These are phyloP conservation scores for Anthonomus grandis DNA, from an alignment of 1,140 invertebrate species.

Conservation along the genomic window DNA sequence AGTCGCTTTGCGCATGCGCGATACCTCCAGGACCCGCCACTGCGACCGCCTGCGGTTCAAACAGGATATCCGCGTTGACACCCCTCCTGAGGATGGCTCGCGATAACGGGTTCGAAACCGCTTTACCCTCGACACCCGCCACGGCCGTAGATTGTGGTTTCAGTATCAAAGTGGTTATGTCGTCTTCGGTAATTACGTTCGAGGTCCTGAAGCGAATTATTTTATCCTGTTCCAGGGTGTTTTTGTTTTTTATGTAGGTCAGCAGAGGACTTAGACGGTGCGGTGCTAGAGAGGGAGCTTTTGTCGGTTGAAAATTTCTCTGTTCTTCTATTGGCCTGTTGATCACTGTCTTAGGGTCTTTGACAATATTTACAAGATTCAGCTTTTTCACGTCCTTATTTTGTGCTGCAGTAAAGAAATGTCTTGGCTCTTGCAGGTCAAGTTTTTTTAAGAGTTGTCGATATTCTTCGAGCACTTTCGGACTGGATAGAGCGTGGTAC, in stretches of 20 bases:
- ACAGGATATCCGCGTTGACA: slow-evolving; percentile 55
- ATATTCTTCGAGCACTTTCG: slow-evolving; percentile 8
- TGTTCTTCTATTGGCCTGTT: too few species aligned
- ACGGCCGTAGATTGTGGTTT: slow-evolving; percentile 61
- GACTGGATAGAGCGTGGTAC: not conserved
- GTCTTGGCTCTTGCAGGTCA: not conserved
- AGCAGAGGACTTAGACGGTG: slow-evolving; percentile 37
- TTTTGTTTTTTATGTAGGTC: slow-evolving; percentile 37
- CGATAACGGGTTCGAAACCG: slow-evolving; percentile 65
- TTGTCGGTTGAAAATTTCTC: slow-evolving; percentile 4
- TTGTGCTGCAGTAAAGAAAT: not conserved
- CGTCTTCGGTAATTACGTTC: slow-evolving; percentile 35
- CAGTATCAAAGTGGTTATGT: slow-evolving; percentile 54
- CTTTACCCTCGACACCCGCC: slow-evolving; percentile 60
- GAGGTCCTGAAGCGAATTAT: slow-evolving; percentile 34
- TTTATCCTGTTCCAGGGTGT: slow-evolving; percentile 31
- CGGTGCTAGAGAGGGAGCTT: slow-evolving; percentile 29
- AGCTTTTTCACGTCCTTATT: too few species aligned
- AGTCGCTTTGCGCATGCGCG: slow-evolving; percentile 65
- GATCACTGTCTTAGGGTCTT: too few species aligned
- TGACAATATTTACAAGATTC: too few species aligned
- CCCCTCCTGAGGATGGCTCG: slow-evolving; percentile 53
- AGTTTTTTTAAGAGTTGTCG: slow-evolving; percentile 1
- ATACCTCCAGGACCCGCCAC: slow-evolving; percentile 67
- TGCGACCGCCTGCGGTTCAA: slow-evolving; percentile 63